Base-by-base conservation (phyloP, 2,797 vertebrate genomes). In the Cottoperca gobio region DNA sequence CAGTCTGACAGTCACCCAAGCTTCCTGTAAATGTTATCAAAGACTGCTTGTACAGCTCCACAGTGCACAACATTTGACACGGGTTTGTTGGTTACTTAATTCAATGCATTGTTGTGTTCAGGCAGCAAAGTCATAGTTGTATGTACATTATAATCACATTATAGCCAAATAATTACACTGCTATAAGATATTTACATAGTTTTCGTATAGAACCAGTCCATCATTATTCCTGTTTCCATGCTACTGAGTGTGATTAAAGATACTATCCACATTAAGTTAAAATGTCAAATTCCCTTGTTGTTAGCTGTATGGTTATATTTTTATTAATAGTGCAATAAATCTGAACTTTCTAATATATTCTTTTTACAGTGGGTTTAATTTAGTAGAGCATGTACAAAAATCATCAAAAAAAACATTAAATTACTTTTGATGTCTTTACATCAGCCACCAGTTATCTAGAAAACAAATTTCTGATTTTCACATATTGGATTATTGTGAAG, bases 1-100 rank as follows among this genome's bases (percentile, higher is more conserved):
- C 62, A 77, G 62, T 70, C 57, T 45, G 50, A 52, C 21, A 35
- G 55, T 60, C 57, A 52, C 13, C 17, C 8, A 43, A 28, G 4
- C 42, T 67, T 80, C 59, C 31, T 40, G 14, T 66, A 42, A 54
- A 10, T 35, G 35, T 35, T 16, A 28, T 69, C 45, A 69, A 72
- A 73, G 24, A 11, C 23, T 46, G 48, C 11, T 42, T 26, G 39
- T 42, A 33, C 49, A 31, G 12, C 17, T 5, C 54, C 60, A 48
- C 53, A 28, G 11, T 40, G 46, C 19, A 48, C 12, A 57, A 37
- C 16, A 1, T n/a, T 57, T 48, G 8, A 1, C 8, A 16, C 31
- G 7, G n/a, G 49, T 8, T 52, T 23, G 19, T 17, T 17, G 14
- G 43, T 49, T 16, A 59, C 24, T 24, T 33, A 45, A 40, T n/a